Percentiles rank a stretch among this genome's conserved stretches.
These are phyloP conservation scores for Euura saliciscinereae DNA, from an alignment of 1,140 invertebrate species.

Conservation along the genomic window DNA sequence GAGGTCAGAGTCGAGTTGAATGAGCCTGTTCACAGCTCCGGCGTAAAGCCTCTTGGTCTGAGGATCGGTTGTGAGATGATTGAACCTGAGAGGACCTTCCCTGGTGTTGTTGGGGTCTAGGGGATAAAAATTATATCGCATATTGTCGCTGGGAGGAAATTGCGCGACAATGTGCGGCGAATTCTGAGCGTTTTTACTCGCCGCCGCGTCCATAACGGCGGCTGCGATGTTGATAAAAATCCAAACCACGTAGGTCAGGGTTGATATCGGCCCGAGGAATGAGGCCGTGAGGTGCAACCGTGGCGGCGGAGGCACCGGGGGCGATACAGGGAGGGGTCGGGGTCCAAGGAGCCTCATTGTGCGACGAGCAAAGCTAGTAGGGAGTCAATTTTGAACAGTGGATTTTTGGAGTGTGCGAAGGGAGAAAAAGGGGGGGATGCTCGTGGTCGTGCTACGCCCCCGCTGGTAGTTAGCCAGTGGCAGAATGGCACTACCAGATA, in stretches of 20 bases:
- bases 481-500: slow-evolving; percentile 45
- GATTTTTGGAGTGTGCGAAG: not conserved
- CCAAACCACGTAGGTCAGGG: slow-evolving; percentile 36
- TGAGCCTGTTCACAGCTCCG: slow-evolving; percentile 83
- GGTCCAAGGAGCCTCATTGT: slow-evolving; percentile 49
- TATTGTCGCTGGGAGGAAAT: slow-evolving; percentile 35
- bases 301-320: slow-evolving; percentile 30
- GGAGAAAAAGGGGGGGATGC: not conserved
- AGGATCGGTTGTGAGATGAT: slow-evolving; percentile 69
- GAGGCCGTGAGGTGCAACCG: slow-evolving; percentile 22
- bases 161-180: slow-evolving; percentile 44
- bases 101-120: slow-evolving; percentile 50
- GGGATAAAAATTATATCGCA: slow-evolving; percentile 30
- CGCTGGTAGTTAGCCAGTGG: slow-evolving; percentile 38
- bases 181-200: slow-evolving; percentile 26
- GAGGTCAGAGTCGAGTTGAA: slow-evolving; percentile 80
- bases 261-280: slow-evolving; percentile 27
- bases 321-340: slow-evolving; percentile 36
- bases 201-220: slow-evolving; percentile 37
- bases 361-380: slow-evolving; percentile 22
- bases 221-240: slow-evolving; percentile 38
- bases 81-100: slow-evolving; percentile 55
- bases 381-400: not conserved
- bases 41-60: slow-evolving; percentile 71
- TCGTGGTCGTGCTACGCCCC: slow-evolving; percentile 30